Conservation (phyloP, 2,797 vertebrate genomes). For the Neopelma chrysocephalum region DNA sequence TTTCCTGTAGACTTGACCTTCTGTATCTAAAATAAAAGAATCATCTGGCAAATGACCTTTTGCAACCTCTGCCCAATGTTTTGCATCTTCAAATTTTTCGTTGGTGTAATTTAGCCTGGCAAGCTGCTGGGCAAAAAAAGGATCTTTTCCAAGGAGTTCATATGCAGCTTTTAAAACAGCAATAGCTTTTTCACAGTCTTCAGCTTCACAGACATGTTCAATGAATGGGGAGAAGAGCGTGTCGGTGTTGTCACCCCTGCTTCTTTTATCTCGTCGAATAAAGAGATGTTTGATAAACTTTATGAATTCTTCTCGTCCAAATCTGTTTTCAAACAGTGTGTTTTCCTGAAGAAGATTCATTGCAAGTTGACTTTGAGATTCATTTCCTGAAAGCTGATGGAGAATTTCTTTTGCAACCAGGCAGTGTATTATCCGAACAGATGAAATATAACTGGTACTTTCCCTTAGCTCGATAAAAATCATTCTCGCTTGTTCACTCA, state of each 20-base stretch:
- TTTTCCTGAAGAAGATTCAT: slow-evolving; percentile 76
- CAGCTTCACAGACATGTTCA: slow-evolving; percentile 75
- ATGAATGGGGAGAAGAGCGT: slow-evolving; percentile 84
- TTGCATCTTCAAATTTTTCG: slow-evolving; percentile 80
- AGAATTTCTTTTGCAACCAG: slow-evolving; percentile 85
- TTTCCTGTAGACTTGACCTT: slow-evolving; percentile 83
- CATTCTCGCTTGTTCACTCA: slow-evolving; percentile 79
- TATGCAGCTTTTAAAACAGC: slow-evolving; percentile 77
- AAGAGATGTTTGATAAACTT: slow-evolving; percentile 81
- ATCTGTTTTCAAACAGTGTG: slow-evolving; percentile 81
- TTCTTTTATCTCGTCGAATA: slow-evolving; percentile 77
- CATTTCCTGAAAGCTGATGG: slow-evolving; percentile 72
- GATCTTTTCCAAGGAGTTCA: slow-evolving; percentile 74
- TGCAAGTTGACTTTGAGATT: slow-evolving; percentile 78
- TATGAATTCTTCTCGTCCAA: slow-evolving; percentile 79
- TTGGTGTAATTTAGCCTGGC: slow-evolving; percentile 80
- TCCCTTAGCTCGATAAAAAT: slow-evolving; percentile 84
- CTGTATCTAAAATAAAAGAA: slow-evolving; percentile 85
- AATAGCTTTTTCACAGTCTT: slow-evolving; percentile 75
- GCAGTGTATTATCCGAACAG: slow-evolving; percentile 83
- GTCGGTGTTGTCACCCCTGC: slow-evolving; percentile 79
- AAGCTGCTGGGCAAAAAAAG: slow-evolving; percentile 85
- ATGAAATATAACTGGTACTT: slow-evolving; percentile 77
- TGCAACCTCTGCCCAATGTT: slow-evolving; percentile 79
- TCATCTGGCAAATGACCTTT: slow-evolving; percentile 73